These are phyloP conservation scores for Embidobia sp. DNA, from an alignment of 2,888 invertebrate genomes.

Conservation along the genomic window DNA sequence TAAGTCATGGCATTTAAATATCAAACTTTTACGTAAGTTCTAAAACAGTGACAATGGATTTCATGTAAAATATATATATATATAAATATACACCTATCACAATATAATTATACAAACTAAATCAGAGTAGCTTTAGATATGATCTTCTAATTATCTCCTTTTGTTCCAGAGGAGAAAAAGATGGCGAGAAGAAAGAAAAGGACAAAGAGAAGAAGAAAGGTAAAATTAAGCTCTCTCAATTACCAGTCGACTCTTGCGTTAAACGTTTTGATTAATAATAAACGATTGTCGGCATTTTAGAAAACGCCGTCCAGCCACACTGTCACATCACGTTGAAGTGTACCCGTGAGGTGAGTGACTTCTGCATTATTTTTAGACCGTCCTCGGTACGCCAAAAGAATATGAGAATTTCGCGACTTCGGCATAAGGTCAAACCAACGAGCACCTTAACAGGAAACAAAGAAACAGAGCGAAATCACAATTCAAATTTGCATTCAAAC, in stretches of 20 bases:
- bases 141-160: slow-evolving; percentile 2
- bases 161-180: slow-evolving; percentile 75
- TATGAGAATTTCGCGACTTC: slow-evolving; percentile 19
- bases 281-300: slow-evolving; percentile 66
- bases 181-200: slow-evolving; percentile 78
- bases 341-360: slow-evolving; percentile 90
- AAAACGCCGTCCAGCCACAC: slow-evolving; percentile 88
- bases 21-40: no score
- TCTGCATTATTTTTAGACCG: slow-evolving; percentile 74
- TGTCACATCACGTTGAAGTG: slow-evolving; percentile 96
- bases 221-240: slow-evolving; percentile 55
- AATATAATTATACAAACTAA: no score
- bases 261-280: slow-evolving; percentile 29
- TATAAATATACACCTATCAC: no score
- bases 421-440: slow-evolving; percentile 27
- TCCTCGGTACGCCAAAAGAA: slow-evolving; percentile 59
- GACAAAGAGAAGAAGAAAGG: slow-evolving; percentile 79
- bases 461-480: background rate
- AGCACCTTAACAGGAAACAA: slow-evolving; percentile 9
- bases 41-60: no score
- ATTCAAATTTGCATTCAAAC: no score
- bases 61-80: no score
- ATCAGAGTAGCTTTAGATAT: no score
- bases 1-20: no score
- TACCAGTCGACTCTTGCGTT: background rate